A percentile compares a stretch with the other conserved stretches of the same genome.
These are phyloP conservation scores for Sarcophaga bullata DNA, from an alignment of 1,140 invertebrate species.

Conservation along the genomic window DNA sequence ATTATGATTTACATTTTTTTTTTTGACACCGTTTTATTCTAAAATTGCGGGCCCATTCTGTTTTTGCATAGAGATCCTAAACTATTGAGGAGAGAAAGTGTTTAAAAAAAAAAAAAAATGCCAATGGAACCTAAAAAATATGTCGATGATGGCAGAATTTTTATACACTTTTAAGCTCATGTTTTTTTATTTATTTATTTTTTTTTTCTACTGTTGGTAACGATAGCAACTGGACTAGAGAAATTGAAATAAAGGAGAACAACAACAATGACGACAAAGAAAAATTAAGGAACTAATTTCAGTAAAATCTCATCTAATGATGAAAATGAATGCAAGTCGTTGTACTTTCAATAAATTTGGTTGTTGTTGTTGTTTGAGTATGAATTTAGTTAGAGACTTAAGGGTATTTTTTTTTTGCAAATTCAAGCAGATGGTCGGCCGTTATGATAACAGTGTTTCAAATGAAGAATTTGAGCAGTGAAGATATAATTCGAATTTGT, in stretches of 20 bases:
- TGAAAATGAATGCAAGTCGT: background rate
- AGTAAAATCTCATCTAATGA: no score
- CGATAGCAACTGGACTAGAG: background rate
- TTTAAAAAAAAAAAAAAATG: background rate
- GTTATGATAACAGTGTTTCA: no score
- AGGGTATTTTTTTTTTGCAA: no score
- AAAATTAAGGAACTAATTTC: background rate
- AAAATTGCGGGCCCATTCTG: no score
- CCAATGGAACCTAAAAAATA: conserved; percentile 7
- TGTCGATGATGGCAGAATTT: conserved; percentile 12
- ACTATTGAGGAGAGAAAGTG: no score
- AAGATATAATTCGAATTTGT: no score
- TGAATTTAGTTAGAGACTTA: no score
- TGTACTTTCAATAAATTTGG: background rate
- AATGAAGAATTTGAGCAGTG: no score
- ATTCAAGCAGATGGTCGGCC: no score
- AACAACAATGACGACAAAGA: background rate
- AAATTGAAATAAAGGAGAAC: background rate
- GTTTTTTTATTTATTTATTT: background rate
- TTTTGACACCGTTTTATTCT: no score
- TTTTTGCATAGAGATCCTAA: no score
- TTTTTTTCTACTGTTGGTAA: background rate
- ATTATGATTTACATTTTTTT: no score
- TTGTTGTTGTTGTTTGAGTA: background rate
- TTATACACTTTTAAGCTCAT: background rate